Evolutionary conservation across 2,113 vertebrate species (phyloP), one percentile per base, ranked within the genome.

Genomic region (Narcine bancroftii): DNA sequence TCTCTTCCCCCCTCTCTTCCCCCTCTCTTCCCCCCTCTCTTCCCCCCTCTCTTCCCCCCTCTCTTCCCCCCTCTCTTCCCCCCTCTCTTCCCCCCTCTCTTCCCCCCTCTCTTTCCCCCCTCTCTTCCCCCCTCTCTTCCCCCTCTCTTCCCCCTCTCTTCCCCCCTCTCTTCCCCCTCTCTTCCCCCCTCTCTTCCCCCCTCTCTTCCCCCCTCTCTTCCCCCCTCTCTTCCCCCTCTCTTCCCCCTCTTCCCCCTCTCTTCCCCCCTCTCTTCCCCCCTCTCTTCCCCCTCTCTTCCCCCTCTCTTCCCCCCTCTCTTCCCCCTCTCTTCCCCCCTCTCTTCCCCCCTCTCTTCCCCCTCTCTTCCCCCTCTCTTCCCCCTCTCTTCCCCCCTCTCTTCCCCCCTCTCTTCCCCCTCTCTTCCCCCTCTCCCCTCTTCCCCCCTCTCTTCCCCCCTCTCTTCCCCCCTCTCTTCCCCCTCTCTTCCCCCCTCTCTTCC

Each of bases 71-170:
- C 36, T 36, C 36, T 1, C 39, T 36, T 21, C 7, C 2, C 36
- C 15, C 10, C 2, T 15, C 36, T 13, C 36, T 11, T n/a, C 0
- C 24, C 56, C 2, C 21, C 7, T 1, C n/a, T 1, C 50, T 26
- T 53, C 5, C 10, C 47, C 50, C 4, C 56, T 60, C 56, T 6
- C 56, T 15, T 15, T n/a, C n/a, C 4, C 56, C 15, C 56, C 4
- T 15, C 2, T 5, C 1, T 15, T 15, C 56, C 1, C 56, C 15
- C 56, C 4, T 15, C 56, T 15, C 15, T 15, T 6, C 4, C 56
- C 2, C 5, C 1, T 15, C 15, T 15, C 15, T n/a, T 3, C 6
- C 36, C 26, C 29, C 15, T 15, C 6, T n/a, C 0, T n/a, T 1
- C 29, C 33, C 29, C 15, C 10, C 26, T 19, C 26, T 2, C 5